Base-by-base conservation (phyloP, 2,888 invertebrate genomes). In the Dastarcus helophoroides region DNA sequence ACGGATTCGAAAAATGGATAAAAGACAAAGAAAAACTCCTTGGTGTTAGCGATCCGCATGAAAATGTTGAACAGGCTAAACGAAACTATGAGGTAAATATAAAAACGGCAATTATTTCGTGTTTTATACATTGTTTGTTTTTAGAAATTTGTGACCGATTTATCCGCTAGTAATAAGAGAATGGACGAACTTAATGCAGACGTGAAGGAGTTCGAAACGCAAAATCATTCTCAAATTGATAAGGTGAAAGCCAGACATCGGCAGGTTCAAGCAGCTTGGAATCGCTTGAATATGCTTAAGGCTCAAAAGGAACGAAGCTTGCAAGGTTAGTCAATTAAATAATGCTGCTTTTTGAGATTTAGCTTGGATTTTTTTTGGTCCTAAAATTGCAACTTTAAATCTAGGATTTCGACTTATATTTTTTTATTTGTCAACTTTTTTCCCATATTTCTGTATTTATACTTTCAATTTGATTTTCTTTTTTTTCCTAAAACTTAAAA, bases 1-100 rank as follows among this genome's bases (percentile, higher is more conserved):
- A 95, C 50, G 93, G 93, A 62, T 94, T 98, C 56, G 94, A 95
- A 60, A 79, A 79, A 46, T 98, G 97, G 95, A 91, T 95, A 62
- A 83, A 80, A 48, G 95, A 95, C 42, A 93, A 93, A 61, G 93
- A 94, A 56, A 79, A 81, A 51, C 72, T 93, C 66, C 67, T 93
- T 31, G 67, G 81, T 24, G 71, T 80, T 3, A 84, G 88, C 28
- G 91, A 93, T 38, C 74, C 79, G 1, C 74, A 76, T 8, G 91
- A 94, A 41, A 86, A 82, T 46, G 90, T 95, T 7, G 90, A 90
- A 46, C 86, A 82, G 22, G 90, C 91, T 14, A 86, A 88, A 61
- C 75, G 91, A 53, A 93, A 93, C 62, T 95, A 93, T 59, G 94
- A 95, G 70, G 79, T 79, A 32, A 35, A 21, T n/a, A n/a, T 33